phyloP scores from a whole-genome alignment of 2,888 invertebrate genomes.

The Drosophila mimica region DNA sequence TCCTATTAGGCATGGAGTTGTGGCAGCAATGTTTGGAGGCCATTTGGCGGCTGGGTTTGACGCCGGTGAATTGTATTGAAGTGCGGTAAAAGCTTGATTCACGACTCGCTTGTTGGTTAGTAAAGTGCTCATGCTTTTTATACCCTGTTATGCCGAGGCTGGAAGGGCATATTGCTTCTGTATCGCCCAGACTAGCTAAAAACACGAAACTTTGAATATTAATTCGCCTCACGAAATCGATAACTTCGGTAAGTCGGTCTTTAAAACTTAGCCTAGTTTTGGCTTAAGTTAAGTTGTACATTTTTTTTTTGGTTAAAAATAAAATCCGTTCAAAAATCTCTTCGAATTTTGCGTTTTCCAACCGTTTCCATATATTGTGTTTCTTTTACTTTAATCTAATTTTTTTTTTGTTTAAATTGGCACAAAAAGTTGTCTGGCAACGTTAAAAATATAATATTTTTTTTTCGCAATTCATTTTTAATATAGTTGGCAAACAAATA shows the following conservation, averaged over 20 bases:
- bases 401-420: background rate
- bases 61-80: constrained; percentile 24
- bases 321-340: background rate
- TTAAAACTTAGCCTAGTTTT: background rate
- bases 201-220: background rate
- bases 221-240: background rate
- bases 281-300: too few relatives aligned
- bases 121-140: constrained; percentile 20
- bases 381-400: background rate
- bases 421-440: background rate
- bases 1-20: background rate
- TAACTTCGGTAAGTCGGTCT: background rate
- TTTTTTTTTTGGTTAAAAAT: background rate
- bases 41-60: constrained; percentile 18
- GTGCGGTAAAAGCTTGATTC: constrained; percentile 21
- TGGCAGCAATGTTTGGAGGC: constrained; percentile 25
- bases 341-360: background rate
- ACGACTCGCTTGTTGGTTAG: constrained; percentile 15
- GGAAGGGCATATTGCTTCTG: background rate
- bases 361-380: background rate
- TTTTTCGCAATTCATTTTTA: background rate
- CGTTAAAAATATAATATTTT: background rate
- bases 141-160: background rate
- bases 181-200: background rate
- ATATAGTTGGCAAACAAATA: background rate